Conservation (phyloP, 1,140 invertebrate genomes). For the Leptinotarsa lineolata region DNA sequence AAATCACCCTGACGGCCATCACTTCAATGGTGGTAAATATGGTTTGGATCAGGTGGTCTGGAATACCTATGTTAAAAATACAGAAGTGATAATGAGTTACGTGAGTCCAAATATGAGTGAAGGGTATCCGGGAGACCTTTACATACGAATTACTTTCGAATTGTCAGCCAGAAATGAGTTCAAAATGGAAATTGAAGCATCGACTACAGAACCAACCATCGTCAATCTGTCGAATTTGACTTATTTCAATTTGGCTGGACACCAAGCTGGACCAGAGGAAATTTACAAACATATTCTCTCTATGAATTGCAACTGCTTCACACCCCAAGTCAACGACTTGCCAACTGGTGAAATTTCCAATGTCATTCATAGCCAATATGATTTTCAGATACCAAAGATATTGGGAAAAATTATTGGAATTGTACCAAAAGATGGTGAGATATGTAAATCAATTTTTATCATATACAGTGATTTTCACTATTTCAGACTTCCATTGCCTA, state of each 20-base stretch:
- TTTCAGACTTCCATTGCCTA: too few species aligned
- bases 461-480: too few species aligned
- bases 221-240: constrained; percentile 70
- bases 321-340: constrained; percentile 63
- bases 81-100: constrained; percentile 61
- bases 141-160: constrained; percentile 63
- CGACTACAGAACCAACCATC: constrained; percentile 62
- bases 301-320: constrained; percentile 67
- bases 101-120: constrained; percentile 64
- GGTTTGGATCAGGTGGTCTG: constrained; percentile 70
- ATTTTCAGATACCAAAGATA: constrained; percentile 61
- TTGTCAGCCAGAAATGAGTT: constrained; percentile 66
- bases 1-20: constrained; percentile 60
- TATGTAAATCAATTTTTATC: background rate
- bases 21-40: constrained; percentile 64
- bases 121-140: constrained; percentile 63
- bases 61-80: constrained; percentile 52
- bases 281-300: constrained; percentile 65
- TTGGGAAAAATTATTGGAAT: constrained; percentile 56
- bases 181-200: constrained; percentile 64
- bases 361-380: constrained; percentile 64
- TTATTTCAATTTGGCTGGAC: constrained; percentile 73
- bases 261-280: constrained; percentile 59
- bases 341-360: constrained; percentile 68
- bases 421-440: constrained; percentile 58